Conservation (phyloP, 2,888 invertebrate genomes). For the Girardia tigrina region DNA sequence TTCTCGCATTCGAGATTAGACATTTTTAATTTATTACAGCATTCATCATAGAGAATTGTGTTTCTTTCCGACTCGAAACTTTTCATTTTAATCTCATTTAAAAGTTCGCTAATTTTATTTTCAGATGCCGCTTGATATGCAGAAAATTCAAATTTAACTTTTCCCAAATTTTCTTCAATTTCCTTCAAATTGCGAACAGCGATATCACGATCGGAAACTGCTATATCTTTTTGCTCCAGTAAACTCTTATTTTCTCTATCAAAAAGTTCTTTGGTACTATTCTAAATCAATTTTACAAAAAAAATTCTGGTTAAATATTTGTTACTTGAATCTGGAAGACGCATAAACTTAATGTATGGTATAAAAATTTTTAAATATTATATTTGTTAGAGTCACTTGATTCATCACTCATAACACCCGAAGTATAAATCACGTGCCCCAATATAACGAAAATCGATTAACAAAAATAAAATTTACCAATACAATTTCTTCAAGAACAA, state of each 20-base stretch:
- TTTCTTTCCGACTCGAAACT: constrained; percentile 47
- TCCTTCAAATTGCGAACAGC: constrained; percentile 43
- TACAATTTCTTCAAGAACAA: too few relatives aligned
- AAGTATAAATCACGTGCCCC: too few relatives aligned
- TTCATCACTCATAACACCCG: too few relatives aligned
- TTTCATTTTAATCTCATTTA: constrained; percentile 47
- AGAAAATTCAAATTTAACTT: constrained; percentile 41
- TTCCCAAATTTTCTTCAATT: constrained; percentile 43
- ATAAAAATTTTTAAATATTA: too few relatives aligned
- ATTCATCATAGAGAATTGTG: constrained; percentile 47
- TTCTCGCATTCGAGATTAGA: constrained; percentile 47
- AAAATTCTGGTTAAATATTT: too few relatives aligned
- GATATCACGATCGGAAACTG: constrained; percentile 45
- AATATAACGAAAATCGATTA: too few relatives aligned
- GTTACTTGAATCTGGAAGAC: too few relatives aligned
- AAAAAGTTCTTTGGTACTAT: constrained; percentile 47
- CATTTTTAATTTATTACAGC: constrained; percentile 44
- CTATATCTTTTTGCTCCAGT: constrained; percentile 47
- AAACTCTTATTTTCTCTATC: constrained; percentile 48
- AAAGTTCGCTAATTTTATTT: constrained; percentile 43
- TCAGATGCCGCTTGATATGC: constrained; percentile 43
- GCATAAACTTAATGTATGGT: too few relatives aligned
- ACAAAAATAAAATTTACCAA: too few relatives aligned
- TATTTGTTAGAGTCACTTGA: too few relatives aligned
- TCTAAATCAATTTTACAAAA: too few relatives aligned